Base-by-base conservation (phyloP, 2,113 vertebrate species). In the Saguinus imperator region DNA sequence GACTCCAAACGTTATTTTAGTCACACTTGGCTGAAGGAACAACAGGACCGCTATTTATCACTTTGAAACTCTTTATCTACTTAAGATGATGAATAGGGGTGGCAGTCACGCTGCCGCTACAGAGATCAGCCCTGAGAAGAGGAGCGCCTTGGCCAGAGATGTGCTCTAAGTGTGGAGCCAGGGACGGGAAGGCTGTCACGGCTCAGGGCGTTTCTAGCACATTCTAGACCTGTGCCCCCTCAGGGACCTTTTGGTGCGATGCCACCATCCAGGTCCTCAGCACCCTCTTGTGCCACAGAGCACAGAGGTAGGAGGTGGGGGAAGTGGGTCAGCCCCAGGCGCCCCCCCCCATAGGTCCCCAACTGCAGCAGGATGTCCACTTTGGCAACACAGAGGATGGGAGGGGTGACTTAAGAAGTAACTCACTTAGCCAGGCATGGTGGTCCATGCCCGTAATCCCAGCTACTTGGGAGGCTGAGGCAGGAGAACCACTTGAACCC, bases 41-140 rank as follows among this genome's bases (percentile, higher is more conserved):
- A 68, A 50, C 40, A 18, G 8, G 57, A 48, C 58, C 35, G n/a
- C 91, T 25, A 84, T 94, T 94, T 13, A 82, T 96, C 91, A 93
- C 87, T 73, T 21, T 55, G 86, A 52, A 96, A 94, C 90, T 88
- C 89, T 94, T 89, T 81, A 94, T 75, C 89, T 84, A 94, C 92
- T 97, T 82, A 91, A 8, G 83, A 93, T 86, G 94, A 89, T 68
- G 61, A 94, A 92, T 76, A 72, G n/a, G n/a, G 52, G n/a, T 1
- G 8, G 23, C 2, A 27, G 25, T 81, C 87, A 40, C 0, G 8
- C 89, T 64, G 72, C 76, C 85, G 88, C 81, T 55, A 61, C 2
- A 48, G 73, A 48, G 66, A 79, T 11, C 11, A 14, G 81, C 93
- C 21, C n/a, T 55, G n/a, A 52, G 37, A 40, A 77, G 61, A 55